Base-by-base conservation (phyloP, 92 coral and sea anemone species). In the Epizoanthus stellaris region DNA sequence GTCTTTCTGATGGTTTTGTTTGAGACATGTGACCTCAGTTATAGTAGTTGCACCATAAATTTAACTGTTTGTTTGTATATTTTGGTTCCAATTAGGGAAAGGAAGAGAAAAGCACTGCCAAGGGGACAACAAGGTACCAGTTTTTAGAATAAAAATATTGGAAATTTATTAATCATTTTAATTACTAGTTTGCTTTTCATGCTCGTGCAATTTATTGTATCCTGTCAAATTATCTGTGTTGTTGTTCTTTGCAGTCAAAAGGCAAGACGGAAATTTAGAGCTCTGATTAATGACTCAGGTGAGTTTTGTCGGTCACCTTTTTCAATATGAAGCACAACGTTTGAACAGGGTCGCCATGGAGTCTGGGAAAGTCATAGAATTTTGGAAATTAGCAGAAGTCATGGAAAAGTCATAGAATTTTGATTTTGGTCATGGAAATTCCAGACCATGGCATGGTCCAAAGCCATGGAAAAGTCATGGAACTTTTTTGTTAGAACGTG, bases 271-370 rank as follows among this genome's bases (percentile, higher is more conserved):
- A 89, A 80, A 77, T 85, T 79, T 60, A 89, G 75, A 73, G 87
- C 92, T 66, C 74, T 89, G 42, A 72, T 54, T 12, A 72, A 34
- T 23, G 89, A 89, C 38, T 80, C 92, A 40, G 92, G 92, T 89
- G 40, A 13, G 82, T 19, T 53, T 54, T 12, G 21, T 30, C 42
- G 1, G 34, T 66, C 6, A 3, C 5, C 34, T 30, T 66, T 30
- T 66, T 25, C 15, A 12, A 9, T 30, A 23, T 16, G 13, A 25
- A 68, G 11, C 45, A 34, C 73, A 10, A 52, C 56, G 12, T 45
- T 45, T 45, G 36, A 30, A 30, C 36, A 30, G 36, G 36, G 36
- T 30, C 36, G 36, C 36, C 36, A 30, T 1, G 1, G 36, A 1
- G 36, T 30, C 36, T 30, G 36, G 36, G 1, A 30, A 30, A 30